phyloP scores from a whole-genome alignment of 2,113 vertebrate genomes.

The Protomyctophum bolini region DNA sequence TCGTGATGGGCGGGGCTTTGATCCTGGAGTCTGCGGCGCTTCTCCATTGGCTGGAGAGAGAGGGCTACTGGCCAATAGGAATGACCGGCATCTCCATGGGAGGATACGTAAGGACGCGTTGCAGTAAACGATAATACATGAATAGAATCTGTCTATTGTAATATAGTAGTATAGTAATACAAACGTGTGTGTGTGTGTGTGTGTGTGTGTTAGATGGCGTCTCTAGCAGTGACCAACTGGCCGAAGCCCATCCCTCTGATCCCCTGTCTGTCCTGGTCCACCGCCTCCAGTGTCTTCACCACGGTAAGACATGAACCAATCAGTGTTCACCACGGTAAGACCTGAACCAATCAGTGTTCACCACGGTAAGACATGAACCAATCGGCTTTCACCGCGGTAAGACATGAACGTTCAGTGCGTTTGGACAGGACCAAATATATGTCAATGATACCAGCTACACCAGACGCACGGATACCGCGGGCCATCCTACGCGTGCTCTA shows the following conservation, averaged over 20 bases:
- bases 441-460: no score
- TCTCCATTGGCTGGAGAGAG: conserved; percentile 93
- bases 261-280: conserved; percentile 97
- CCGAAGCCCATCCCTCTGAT: conserved; percentile 95
- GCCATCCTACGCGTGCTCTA: no score
- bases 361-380: no score
- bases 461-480: no score
- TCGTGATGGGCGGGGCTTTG: conserved; percentile 97
- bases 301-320: conserved; percentile 75
- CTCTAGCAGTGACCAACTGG: conserved; percentile 96
- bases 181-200: background rate
- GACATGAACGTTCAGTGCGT: no score
- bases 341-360: no score
- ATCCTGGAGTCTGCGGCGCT: conserved; percentile 93
- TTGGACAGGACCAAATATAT: no score
- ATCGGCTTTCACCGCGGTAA: no score
- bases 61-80: conserved; percentile 95
- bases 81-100: conserved; percentile 99
- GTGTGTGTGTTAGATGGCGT: conserved; percentile 87
- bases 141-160: background rate
- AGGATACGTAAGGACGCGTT: conserved; percentile 87
- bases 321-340: no score
- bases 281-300: conserved; percentile 96
- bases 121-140: no score
- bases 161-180: background rate